These are phyloP conservation scores for Acrossocheilus fasciatus DNA, from an alignment of 2,797 vertebrate genomes.

Conservation along the genomic window DNA sequence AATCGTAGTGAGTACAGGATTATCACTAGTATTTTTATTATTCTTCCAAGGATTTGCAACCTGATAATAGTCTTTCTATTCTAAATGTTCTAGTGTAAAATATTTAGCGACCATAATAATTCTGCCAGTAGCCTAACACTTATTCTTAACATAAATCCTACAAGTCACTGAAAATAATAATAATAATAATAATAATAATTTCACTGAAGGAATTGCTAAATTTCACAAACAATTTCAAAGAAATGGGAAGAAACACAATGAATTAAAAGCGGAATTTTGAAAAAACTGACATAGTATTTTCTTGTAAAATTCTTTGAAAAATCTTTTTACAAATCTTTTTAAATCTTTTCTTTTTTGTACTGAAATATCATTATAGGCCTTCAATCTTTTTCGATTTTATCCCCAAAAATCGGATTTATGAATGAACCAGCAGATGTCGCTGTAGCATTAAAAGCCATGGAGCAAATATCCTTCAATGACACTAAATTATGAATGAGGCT, in stretches of 20 bases:
- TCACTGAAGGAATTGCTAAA: not conserved
- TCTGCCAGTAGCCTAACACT: not conserved
- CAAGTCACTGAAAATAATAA: no score
- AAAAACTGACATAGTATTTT: not conserved
- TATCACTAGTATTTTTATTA: not conserved
- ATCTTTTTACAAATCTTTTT: not conserved
- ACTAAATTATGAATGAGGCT: not conserved
- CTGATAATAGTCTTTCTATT: not conserved
- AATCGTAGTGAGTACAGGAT: not conserved
- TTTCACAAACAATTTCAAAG: not conserved
- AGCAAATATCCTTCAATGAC: not conserved
- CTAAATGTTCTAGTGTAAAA: conserved; percentile 9
- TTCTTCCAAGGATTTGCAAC: not conserved
- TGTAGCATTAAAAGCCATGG: conserved; percentile 1
- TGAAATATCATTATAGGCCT: not conserved
- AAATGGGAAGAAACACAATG: not conserved
- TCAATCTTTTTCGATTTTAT: not conserved
- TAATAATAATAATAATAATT: no score
- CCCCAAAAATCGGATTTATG: not conserved
- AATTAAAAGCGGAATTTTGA: not conserved
- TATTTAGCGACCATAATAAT: not conserved
- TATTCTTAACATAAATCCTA: not conserved
- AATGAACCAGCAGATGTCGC: conserved; percentile 52
- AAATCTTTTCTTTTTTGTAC: no score
- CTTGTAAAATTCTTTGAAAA: not conserved